These are phyloP conservation scores for Pollachius pollachius DNA, from an alignment of 2,113 vertebrate genomes.

Conservation along the genomic window DNA sequence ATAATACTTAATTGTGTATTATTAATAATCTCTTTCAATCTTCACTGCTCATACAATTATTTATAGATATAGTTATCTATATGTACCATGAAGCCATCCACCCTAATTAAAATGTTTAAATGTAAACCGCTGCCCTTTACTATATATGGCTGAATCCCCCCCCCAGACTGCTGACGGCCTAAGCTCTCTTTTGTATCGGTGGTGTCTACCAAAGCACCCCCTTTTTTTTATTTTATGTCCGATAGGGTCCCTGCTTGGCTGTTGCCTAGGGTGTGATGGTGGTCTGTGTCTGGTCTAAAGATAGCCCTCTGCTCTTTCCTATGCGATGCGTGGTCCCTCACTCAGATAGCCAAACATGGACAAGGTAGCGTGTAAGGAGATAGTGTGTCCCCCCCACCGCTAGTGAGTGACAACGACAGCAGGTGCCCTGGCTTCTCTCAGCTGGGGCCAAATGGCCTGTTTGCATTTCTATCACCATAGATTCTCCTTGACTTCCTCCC, in stretches of 20 bases:
- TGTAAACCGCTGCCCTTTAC: no score
- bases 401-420: slow-evolving; percentile 67
- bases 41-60: neutral
- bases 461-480: slow-evolving; percentile 8
- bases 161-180: neutral
- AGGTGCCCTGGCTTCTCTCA: slow-evolving; percentile 45
- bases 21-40: no score
- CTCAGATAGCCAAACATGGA: slow-evolving; percentile 74
- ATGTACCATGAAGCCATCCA: no score
- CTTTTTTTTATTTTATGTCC: slow-evolving; percentile 2
- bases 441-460: slow-evolving; percentile 18
- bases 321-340: slow-evolving; percentile 34
- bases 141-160: slow-evolving; percentile 3
- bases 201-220: neutral
- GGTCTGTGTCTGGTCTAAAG: slow-evolving; percentile 69
- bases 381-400: slow-evolving; percentile 40
- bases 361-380: slow-evolving; percentile 48
- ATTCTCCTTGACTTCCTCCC: neutral
- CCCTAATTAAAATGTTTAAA: no score
- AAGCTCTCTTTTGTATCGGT: no score
- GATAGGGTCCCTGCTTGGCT: slow-evolving; percentile 15
- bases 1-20: neutral
- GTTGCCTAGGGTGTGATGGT: slow-evolving; percentile 15
- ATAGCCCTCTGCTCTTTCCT: slow-evolving; percentile 57
- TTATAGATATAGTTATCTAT: neutral